A percentile compares a stretch with the other conserved stretches of the same genome.
Evolutionary conservation across 1,140 invertebrate genomes (phyloP).

Genomic region (Phocides pigmalion): DNA sequence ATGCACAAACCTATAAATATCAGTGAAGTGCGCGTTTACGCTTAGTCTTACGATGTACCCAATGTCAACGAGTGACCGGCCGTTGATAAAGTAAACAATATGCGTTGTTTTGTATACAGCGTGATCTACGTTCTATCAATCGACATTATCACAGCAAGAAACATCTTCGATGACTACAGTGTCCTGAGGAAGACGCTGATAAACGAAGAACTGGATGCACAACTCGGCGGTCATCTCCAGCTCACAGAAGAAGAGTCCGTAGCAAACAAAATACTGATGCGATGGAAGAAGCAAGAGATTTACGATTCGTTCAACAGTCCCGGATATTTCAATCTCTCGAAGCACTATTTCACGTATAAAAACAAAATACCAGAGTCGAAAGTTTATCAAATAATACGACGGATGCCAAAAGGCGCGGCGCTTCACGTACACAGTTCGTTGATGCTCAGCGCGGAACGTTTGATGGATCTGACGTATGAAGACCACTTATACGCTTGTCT

Average conservation of each 20-base stretch:
- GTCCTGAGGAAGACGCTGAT: slow-evolving; percentile 49
- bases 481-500: slow-evolving; percentile 88
- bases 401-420: slow-evolving; percentile 89
- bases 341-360: slow-evolving; percentile 88
- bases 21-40: slow-evolving; percentile 25
- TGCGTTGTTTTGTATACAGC: slow-evolving; percentile 17
- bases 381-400: slow-evolving; percentile 88
- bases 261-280: slow-evolving; percentile 88
- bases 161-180: slow-evolving; percentile 45
- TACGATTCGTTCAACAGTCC: slow-evolving; percentile 83
- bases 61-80: slow-evolving; percentile 42
- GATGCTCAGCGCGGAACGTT: slow-evolving; percentile 85
- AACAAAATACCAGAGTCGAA: slow-evolving; percentile 86
- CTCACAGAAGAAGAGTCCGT: slow-evolving; percentile 84
- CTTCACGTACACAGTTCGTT: slow-evolving; percentile 89
- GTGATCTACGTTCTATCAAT: slow-evolving; percentile 24
- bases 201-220: slow-evolving; percentile 51
- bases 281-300: slow-evolving; percentile 86
- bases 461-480: slow-evolving; percentile 88
- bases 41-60: slow-evolving; percentile 41
- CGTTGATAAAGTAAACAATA: slow-evolving; percentile 33
- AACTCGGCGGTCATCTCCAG: slow-evolving; percentile 77
- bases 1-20: slow-evolving; percentile 46
- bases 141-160: slow-evolving; percentile 30
- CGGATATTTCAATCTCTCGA: slow-evolving; percentile 85